A percentile compares a stretch with the other conserved stretches of the same genome.
Conservation (phyloP, 2,113 vertebrate genomes). For the Neotoma lepida region DNA sequence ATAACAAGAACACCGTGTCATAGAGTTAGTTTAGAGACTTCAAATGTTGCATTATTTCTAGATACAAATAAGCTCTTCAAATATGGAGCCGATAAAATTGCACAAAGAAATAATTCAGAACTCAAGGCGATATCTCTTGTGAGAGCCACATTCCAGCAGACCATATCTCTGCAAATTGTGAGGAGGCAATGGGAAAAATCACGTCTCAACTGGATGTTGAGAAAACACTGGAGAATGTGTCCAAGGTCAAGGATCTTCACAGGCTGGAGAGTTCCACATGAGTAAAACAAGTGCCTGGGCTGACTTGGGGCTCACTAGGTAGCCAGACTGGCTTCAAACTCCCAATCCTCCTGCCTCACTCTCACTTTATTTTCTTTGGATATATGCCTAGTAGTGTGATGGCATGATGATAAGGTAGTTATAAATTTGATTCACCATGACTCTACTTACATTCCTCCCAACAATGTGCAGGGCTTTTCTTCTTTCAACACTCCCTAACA, state of each 20-base stretch:
- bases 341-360: not conserved
- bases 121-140: constrained; percentile 56
- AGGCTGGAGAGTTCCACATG: constrained; percentile 73
- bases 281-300: not conserved
- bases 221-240: constrained; percentile 75
- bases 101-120: constrained; percentile 65
- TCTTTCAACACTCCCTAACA: not conserved
- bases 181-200: constrained; percentile 78
- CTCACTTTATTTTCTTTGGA: not conserved
- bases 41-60: constrained; percentile 76
- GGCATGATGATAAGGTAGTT: not conserved
- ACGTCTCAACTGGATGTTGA: constrained; percentile 73
- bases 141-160: constrained; percentile 65
- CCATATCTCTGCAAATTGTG: constrained; percentile 77
- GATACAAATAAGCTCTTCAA: constrained; percentile 75
- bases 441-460: not conserved
- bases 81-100: constrained; percentile 76
- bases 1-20: constrained; percentile 70
- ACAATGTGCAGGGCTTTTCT: not conserved
- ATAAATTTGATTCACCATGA: too few relatives aligned
- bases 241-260: constrained; percentile 75
- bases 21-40: constrained; percentile 61
- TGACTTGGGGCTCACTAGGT: not conserved
- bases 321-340: not conserved
- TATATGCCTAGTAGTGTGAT: not conserved